phyloP scores from a whole-genome alignment of 2,888 invertebrate genomes.

The Dendrolimus pini region DNA sequence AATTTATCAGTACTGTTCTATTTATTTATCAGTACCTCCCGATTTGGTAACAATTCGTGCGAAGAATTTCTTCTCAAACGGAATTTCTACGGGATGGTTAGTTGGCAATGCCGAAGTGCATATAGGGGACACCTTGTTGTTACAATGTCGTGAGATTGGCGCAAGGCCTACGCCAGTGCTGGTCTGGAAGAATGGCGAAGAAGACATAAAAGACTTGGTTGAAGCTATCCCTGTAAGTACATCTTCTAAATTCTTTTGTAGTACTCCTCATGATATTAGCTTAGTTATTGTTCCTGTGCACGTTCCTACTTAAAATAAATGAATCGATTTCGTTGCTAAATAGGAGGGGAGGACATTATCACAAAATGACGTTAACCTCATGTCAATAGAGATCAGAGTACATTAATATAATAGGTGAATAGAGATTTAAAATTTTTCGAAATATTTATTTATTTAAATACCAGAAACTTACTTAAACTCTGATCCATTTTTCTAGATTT shows the following conservation, averaged over 20 bases:
- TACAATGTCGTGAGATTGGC: slow-evolving; percentile 63
- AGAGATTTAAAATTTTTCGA: too few species aligned
- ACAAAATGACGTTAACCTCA: not conserved
- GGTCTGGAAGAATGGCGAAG: slow-evolving; percentile 45
- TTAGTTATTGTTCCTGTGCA: too few species aligned
- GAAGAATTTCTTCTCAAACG: slow-evolving; percentile 13
- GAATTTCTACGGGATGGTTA: slow-evolving; percentile 13
- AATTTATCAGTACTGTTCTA: too few species aligned
- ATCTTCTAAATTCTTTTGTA: not conserved
- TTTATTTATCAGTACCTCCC: slow-evolving; percentile 43
- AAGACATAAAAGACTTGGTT: slow-evolving; percentile 39
- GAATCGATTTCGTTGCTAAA: not conserved
- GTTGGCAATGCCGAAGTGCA: slow-evolving; percentile 30
- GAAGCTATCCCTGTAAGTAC: slow-evolving; percentile 49
- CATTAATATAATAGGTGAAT: too few species aligned
- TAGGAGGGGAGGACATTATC: not conserved
- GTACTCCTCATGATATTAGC: not conserved
- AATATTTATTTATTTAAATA: too few species aligned
- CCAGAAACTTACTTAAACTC: too few species aligned
- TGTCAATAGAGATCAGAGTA: not conserved
- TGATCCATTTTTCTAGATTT: too few species aligned
- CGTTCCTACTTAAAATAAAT: too few species aligned
- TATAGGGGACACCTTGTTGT: slow-evolving; percentile 35
- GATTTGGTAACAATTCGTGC: slow-evolving; percentile 48
- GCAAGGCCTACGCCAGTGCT: slow-evolving; percentile 52